phyloP scores from a whole-genome alignment of 2,797 vertebrate genomes.

The Bradypus variegatus region DNA sequence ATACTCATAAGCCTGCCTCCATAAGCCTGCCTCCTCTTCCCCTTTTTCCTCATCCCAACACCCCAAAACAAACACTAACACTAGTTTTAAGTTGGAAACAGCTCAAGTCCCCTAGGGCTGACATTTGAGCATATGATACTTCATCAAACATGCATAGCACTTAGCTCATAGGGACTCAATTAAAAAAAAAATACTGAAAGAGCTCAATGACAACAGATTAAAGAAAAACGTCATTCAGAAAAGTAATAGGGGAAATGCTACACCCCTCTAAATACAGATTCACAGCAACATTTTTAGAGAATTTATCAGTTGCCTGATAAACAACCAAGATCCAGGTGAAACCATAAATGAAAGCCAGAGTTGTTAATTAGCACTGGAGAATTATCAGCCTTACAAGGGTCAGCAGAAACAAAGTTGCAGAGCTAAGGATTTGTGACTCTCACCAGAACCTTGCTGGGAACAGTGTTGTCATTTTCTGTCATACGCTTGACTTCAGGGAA shows the following conservation, averaged over 20 bases:
- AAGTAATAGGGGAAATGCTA: slow-evolving; percentile 26
- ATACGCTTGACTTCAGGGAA: background rate
- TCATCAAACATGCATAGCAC: background rate
- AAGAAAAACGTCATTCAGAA: background rate
- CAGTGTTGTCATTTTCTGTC: slow-evolving; percentile 14
- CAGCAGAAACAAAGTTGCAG: slow-evolving; percentile 30
- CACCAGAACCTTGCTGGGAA: background rate
- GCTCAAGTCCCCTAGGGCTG: background rate
- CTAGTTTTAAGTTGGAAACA: slow-evolving; percentile 13
- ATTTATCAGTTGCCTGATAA: background rate
- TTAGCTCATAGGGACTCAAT: background rate
- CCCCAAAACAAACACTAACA: background rate
- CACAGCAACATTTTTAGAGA: slow-evolving; percentile 3
- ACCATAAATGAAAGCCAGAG: slow-evolving; percentile 40
- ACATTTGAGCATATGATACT: background rate
- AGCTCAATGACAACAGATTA: background rate
- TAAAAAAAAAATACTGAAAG: slow-evolving; percentile 27
- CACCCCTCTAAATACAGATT: background rate
- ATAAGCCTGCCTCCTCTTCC: background rate
- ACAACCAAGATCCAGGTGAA: slow-evolving; percentile 44
- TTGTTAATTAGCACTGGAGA: slow-evolving; percentile 40
- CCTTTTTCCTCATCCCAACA: background rate
- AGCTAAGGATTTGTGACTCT: slow-evolving; percentile 31
- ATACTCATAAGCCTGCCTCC: background rate
- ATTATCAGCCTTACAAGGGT: slow-evolving; percentile 23